Evolutionary conservation across 2,113 vertebrate species (phyloP).

Genomic region (Saguinus imperator): DNA sequence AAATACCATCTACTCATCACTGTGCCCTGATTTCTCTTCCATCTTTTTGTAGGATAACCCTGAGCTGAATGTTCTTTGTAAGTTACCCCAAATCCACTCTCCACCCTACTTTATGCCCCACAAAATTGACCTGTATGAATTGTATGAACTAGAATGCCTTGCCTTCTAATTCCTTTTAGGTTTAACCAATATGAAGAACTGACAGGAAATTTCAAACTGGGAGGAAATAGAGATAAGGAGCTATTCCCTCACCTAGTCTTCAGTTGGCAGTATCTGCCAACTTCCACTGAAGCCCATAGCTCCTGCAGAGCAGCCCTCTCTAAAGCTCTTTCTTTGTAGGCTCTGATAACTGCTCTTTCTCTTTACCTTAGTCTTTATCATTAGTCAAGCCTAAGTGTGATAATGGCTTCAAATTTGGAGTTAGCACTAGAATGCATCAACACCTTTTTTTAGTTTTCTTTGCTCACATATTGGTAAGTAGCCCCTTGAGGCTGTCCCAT

Average conservation of each 20-base stretch:
- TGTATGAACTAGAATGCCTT: not conserved
- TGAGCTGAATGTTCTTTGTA: not conserved
- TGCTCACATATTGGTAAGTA: not conserved
- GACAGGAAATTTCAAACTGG: not conserved
- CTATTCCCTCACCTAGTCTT: not conserved
- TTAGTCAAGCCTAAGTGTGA: not conserved
- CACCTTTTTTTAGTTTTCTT: not conserved
- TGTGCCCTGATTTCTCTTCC: not conserved
- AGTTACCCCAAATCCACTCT: not conserved
- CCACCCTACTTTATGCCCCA: not conserved
- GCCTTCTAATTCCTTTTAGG: not conserved
- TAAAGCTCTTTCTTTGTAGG: not conserved
- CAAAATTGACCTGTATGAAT: not conserved
- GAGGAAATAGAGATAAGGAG: not conserved
- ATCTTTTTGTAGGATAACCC: not conserved
- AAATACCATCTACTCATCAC: not conserved
- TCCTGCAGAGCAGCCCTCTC: rapidly evolving
- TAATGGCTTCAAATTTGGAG: not conserved
- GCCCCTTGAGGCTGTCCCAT: not conserved
- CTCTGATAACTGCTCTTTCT: not conserved
- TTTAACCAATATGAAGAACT: not conserved
- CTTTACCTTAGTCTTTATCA: not conserved
- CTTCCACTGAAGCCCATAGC: not conserved
- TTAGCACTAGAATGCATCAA: not conserved
- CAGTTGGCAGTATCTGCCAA: not conserved